phyloP scores from a whole-genome alignment of 2,888 invertebrate species.

The Trissoscelio sp. region DNA sequence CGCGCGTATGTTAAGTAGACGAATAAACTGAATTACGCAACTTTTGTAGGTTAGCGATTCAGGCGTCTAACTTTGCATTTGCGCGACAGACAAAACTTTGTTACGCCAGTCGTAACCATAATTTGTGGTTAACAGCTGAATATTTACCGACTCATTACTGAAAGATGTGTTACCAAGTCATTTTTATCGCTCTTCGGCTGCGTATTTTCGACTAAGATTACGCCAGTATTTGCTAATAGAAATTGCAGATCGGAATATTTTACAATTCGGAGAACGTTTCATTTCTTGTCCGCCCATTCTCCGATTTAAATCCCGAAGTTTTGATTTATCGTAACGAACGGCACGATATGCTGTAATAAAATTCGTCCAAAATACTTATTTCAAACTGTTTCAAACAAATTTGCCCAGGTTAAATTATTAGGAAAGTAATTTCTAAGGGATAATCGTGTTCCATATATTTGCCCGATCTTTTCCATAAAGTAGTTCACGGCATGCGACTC shows the following conservation, averaged over 20 bases:
- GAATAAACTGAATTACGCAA: conserved; percentile 45
- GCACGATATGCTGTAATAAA: conserved; percentile 23
- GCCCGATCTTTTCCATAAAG: conserved; percentile 54
- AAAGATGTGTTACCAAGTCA: conserved; percentile 35
- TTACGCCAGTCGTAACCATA: conserved; percentile 35
- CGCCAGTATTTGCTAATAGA: neutral
- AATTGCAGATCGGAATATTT: neutral
- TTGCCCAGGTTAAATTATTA: conserved; percentile 35
- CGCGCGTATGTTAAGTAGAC: conserved; percentile 29
- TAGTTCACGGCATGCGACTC: conserved; percentile 37
- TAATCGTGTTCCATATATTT: conserved; percentile 58
- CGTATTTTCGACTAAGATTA: neutral
- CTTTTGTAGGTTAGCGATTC: conserved; percentile 47
- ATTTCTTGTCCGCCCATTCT: neutral
- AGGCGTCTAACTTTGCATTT: conserved; percentile 32
- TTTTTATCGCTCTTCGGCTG: conserved; percentile 18
- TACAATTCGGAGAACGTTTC: neutral
- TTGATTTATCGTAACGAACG: conserved; percentile 31
- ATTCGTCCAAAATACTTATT: conserved; percentile 28
- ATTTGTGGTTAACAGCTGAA: conserved; percentile 48
- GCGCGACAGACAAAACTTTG: conserved; percentile 46
- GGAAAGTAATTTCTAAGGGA: conserved; percentile 37
- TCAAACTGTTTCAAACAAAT: conserved; percentile 29
- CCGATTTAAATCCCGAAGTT: conserved; percentile 1
- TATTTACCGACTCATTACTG: conserved; percentile 55